Evolutionary conservation across 2,888 invertebrate genomes (phyloP).

Genomic region (Beris chalybata): DNA sequence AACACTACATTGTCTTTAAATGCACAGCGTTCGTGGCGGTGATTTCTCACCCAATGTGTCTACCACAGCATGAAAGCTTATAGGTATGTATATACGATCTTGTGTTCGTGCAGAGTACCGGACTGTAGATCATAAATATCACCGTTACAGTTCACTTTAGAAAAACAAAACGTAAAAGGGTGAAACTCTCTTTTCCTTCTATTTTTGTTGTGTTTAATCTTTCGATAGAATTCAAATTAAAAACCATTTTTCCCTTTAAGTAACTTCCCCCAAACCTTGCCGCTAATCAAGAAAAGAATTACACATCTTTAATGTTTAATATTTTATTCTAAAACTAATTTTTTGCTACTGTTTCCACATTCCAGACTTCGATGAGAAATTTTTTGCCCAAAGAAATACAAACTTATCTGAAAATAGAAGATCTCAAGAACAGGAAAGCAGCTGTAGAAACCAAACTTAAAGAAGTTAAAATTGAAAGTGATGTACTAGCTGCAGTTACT

Average conservation of each 20-base stretch:
- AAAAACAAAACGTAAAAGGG: too few species aligned
- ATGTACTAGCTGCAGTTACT: constrained; percentile 45
- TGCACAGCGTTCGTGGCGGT: too few species aligned
- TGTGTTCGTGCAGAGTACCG: too few species aligned
- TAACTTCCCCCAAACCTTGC: neutral
- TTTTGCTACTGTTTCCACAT: neutral
- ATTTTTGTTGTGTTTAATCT: too few species aligned
- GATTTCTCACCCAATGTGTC: too few species aligned
- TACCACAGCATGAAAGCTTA: too few species aligned
- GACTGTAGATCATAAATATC: too few species aligned
- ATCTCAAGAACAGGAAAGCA: constrained; percentile 44
- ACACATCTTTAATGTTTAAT: neutral
- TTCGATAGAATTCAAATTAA: too few species aligned
- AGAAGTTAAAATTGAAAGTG: constrained; percentile 45
- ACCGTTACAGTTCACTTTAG: too few species aligned
- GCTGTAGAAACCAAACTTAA: constrained; percentile 40
- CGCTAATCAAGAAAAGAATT: neutral
- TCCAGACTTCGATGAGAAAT: constrained; percentile 44
- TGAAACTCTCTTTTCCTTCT: too few species aligned
- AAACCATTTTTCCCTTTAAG: neutral
- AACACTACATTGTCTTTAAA: too few species aligned
- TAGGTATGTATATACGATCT: too few species aligned
- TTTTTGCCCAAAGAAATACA: constrained; percentile 50
- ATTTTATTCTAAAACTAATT: neutral
- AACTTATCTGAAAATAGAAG: constrained; percentile 46